Evolutionary conservation across 2,797 vertebrate species (phyloP), one percentile per base, ranked within the genome.

Genomic region (Anguilla megastoma): DNA sequence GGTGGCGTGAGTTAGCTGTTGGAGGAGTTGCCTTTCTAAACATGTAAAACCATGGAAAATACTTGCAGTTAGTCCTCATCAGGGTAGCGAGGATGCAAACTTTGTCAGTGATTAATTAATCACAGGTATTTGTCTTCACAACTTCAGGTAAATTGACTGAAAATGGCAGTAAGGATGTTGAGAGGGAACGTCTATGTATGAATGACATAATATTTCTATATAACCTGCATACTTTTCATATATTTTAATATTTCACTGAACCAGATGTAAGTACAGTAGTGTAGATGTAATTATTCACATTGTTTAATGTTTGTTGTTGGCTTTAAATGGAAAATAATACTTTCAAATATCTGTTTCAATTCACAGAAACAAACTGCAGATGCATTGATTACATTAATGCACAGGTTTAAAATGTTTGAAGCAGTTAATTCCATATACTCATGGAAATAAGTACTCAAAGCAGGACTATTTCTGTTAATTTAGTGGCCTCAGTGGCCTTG

Each of bases 1-100:
- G 95, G 95, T 94, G 95, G 94, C 94, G 95, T 92, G 94, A 91
- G 91, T 94, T 91, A 92, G 93, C 94, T 94, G 89, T 92, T 90
- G 24, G 90, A 88, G 90, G 86, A 92, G 90, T 85, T 36, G 52
- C 69, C 66, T 76, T 88, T 27, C 6, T 87, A 74, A 69, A 74
- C 82, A 4, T 48, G 41, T 21, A 24, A 48, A 80, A 48, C 36
- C 18, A 80, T 9, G 7, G 21, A 45, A 79, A 79, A 79, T 16
- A 79, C 18, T 41, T 45, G 30, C 1, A 14, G 16, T 79, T 79
- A 4, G 14, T 79, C 36, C 36, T 45, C 12, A 45, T 45, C 36
- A 41, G 4, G 21, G 4, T 41, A 18, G 21, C 21, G 69, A 33
- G 7, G 45, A 79, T 21, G 36, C 4, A 33, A 41, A 36, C 18